Evolutionary conservation across 2,113 vertebrate species (phyloP).

Genomic region (Pseudolaguvia tuberculata): DNA sequence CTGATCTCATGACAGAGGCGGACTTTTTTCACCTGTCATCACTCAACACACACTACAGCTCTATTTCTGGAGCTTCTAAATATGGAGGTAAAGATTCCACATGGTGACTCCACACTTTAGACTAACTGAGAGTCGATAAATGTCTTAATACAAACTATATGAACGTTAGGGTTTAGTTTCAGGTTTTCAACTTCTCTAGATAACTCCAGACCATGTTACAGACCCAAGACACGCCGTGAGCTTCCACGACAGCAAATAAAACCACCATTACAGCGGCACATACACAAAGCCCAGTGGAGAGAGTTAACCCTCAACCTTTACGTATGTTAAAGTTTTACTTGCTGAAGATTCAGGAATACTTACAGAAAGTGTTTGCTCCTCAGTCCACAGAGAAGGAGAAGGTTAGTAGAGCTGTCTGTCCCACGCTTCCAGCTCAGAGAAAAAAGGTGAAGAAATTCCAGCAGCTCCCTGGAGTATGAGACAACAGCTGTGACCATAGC

Average conservation of each 20-base stretch:
- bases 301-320: too few species aligned
- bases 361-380: constrained; percentile 15
- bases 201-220: not conserved
- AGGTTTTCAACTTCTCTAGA: not conserved
- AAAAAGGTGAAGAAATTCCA: constrained; percentile 48
- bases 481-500: constrained; percentile 56
- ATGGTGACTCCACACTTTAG: not conserved
- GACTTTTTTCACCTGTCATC: constrained; percentile 24
- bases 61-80: constrained; percentile 84
- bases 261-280: not conserved
- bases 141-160: not conserved
- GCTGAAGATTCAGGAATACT: constrained; percentile 17
- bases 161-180: not conserved
- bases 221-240: not conserved
- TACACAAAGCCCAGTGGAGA: too few species aligned
- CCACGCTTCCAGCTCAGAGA: constrained; percentile 31
- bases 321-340: not conserved
- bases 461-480: constrained; percentile 23
- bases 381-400: constrained; percentile 10
- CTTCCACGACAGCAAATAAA: not conserved
- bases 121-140: not conserved
- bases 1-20: constrained; percentile 73
- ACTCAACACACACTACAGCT: constrained; percentile 55
- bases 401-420: constrained; percentile 42
- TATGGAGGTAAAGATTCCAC: constrained; percentile 50